Evolutionary conservation across 2,797 vertebrate species (phyloP), one percentile per base, ranked within the genome.

Genomic region (Siniperca scherzeri): DNA sequence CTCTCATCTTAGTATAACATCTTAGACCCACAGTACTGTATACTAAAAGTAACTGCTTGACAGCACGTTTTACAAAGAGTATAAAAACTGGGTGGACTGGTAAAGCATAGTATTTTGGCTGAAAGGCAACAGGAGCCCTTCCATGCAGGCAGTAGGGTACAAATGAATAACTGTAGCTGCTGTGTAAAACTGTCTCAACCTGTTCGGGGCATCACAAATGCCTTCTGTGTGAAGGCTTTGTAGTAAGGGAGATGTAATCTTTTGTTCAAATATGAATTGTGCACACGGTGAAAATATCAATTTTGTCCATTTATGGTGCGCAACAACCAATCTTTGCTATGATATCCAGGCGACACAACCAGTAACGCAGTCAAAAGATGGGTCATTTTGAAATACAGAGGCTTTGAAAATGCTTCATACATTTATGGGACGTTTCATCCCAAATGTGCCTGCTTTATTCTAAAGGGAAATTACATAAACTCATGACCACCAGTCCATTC

Each of bases 11-110:
- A 70, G 40, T 42, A 67, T 30, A 71, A 57, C 82, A 64, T 84
- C 72, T 74, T 30, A 42, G 57, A 74, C 33, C 36, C 19, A 59
- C 71, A 78, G 53, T 16, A 27, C 66, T 33, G 67, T 55, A 70
- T 9, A 67, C 61, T 44, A 36, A 70, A 75, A 78, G 78, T 74
- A 77, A 84, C 78, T 83, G 83, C 75, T 82, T 77, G 27, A 46
- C 27, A 55, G 67, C 64, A 73, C 74, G 53, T 82, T 81, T 69
- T 16, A 78, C 27, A 30, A 22, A 53, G 33, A 48, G 1, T 27
- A 52, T 9, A 50, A 19, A 72, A 84, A 62, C 55, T 61, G 66
- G 79, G 73, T 75, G 69, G 56, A 70, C 33, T 46, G 56, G 36
- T 55, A 67, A 55, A 38, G 21, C n/a, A 55, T 44, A 25, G 53